Percentiles rank a stretch among this genome's conserved stretches.
phyloP scores from a whole-genome alignment of 1,140 invertebrate species.

The Drosophila rhopaloa region DNA sequence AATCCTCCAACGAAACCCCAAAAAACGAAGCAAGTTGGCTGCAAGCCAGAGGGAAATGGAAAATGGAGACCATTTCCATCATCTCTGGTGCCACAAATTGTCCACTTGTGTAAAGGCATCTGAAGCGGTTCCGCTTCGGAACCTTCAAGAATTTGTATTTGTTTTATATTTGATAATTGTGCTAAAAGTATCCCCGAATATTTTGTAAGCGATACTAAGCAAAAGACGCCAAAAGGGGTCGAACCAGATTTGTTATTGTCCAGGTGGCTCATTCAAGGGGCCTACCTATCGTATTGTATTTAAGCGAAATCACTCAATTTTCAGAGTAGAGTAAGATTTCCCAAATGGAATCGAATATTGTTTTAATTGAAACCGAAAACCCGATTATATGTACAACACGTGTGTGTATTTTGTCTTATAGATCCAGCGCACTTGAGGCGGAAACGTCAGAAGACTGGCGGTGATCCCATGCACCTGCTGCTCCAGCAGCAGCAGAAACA shows the following conservation, averaged over 20 bases:
- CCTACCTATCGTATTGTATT: slow-evolving; percentile 31
- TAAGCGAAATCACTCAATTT: slow-evolving; percentile 48
- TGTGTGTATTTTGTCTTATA: slow-evolving; percentile 77
- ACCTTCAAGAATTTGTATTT: slow-evolving; percentile 58
- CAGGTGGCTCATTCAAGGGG: slow-evolving; percentile 12
- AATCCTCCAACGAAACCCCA: slow-evolving; percentile 15
- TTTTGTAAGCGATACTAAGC: slow-evolving; percentile 54
- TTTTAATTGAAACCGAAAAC: slow-evolving; percentile 25
- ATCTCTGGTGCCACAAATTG: slow-evolving; percentile 11
- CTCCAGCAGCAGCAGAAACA: slow-evolving; percentile 85
- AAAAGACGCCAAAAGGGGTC: neutral
- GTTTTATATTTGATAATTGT: slow-evolving; percentile 68
- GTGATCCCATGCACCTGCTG: slow-evolving; percentile 86
- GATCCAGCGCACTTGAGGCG: slow-evolving; percentile 86
- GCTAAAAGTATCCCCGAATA: slow-evolving; percentile 43
- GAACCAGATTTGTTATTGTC: slow-evolving; percentile 40
- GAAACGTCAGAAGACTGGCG: slow-evolving; percentile 87
- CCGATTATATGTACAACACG: slow-evolving; percentile 46
- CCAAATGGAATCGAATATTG: slow-evolving; percentile 23
- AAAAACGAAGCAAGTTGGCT: slow-evolving; percentile 21
- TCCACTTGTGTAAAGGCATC: slow-evolving; percentile 33
- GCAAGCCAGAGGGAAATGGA: slow-evolving; percentile 7
- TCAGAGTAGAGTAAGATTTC: slow-evolving; percentile 38
- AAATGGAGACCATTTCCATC: neutral
- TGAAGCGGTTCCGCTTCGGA: neutral